phyloP scores from a whole-genome alignment of 2,113 vertebrate genomes.

The Grammomys dolichurus region DNA sequence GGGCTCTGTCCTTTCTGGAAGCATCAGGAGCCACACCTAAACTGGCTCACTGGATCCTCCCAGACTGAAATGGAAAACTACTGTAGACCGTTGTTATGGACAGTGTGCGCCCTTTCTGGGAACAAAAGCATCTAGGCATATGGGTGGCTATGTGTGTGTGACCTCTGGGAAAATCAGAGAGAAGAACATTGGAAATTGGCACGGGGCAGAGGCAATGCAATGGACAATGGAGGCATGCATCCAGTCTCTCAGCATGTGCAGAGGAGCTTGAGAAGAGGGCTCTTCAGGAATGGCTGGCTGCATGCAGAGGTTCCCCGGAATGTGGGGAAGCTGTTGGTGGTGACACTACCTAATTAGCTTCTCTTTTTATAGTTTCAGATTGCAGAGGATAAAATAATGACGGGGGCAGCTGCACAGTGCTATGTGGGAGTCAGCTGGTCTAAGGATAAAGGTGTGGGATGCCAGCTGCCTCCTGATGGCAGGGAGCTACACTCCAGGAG shows the following conservation, averaged over 20 bases:
- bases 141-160: neutral
- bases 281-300: neutral
- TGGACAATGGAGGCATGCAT: no score
- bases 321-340: neutral
- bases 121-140: neutral
- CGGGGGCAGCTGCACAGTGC: neutral
- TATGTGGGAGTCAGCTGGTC: neutral
- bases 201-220: no score
- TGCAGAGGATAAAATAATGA: neutral
- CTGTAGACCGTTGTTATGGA: neutral
- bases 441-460: neutral
- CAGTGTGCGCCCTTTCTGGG: neutral
- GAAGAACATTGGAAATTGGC: neutral
- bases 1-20: neutral
- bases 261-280: neutral
- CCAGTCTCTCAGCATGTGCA: neutral
- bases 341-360: neutral
- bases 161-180: neutral
- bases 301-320: neutral
- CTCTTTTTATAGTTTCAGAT: constrained; percentile 10
- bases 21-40: neutral
- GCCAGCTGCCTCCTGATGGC: rapidly evolving
- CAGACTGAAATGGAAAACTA: neutral
- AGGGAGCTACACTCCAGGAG: rapidly evolving
- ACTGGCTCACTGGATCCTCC: neutral